Evolutionary conservation across 2,888 invertebrate species (phyloP), one percentile per base, ranked within the genome.

Genomic region (Nezara viridula): DNA sequence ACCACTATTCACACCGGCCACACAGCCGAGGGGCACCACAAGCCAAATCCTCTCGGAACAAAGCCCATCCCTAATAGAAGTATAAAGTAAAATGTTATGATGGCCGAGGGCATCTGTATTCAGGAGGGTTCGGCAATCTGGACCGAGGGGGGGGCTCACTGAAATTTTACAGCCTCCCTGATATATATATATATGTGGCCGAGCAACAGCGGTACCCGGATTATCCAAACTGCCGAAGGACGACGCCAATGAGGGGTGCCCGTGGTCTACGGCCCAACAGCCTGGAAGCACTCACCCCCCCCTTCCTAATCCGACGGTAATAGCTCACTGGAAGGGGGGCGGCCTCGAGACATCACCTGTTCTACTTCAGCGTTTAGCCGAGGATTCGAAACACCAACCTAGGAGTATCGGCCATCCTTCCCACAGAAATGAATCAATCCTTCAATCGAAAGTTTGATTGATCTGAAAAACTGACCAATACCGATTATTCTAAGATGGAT

Each of bases 111-210:
- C 86, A 90, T 90, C 86, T 88, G 90, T 90, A 90, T 90, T 90
- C 90, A 88, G 86, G 60, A 86, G 40, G 90, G 37, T 66, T 87
- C 88, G 87, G 87, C 89, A 88, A 89, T 89, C 89, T 89, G 89
- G 77, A 81, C 66, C 86, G 24, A 44, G 44, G 44, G 44, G n/a
- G 44, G 44, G 47, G 81, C 81, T 81, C 66, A 47, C 81, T 81
- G 44, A 81, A 81, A 81, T 81, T 81, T 81, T 81, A 81, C 81
- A n/a, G 24, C 81, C 81, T n/a, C 81, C 81, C 81, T 47, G 81
- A 81, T 81, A 44, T 81, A 81, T 81, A 44, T 81, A 81, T 81
- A 44, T 44, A 40, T 47, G 44, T 81, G 44, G 81, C 44, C 24
- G 81, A 81, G 81, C 81, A 73, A 73, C 66, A 73, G 66, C 66